Conservation (phyloP, 2,797 vertebrate genomes). For the Champsocephalus gunnari region DNA sequence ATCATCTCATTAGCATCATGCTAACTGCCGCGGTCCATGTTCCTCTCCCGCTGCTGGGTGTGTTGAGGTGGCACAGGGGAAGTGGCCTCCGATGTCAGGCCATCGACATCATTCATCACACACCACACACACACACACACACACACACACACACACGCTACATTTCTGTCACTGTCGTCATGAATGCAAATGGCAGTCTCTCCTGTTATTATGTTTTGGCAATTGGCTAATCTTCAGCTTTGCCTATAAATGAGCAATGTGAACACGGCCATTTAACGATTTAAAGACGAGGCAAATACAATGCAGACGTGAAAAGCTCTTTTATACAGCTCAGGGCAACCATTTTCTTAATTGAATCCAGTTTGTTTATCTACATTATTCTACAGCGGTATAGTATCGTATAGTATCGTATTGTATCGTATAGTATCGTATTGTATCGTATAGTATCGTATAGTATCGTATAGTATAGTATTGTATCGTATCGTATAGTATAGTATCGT, state of each 20-base stretch:
- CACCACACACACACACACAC: background rate
- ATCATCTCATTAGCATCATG: conserved; percentile 48
- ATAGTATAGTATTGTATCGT: too few relatives aligned
- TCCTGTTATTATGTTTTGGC: background rate
- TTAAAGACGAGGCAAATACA: too few relatives aligned
- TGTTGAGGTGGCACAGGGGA: conserved; percentile 27
- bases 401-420: too few relatives aligned
- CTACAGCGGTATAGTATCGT: too few relatives aligned
- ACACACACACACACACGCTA: background rate
- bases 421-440: too few relatives aligned
- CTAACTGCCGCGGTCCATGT: conserved; percentile 10
- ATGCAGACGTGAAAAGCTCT: too few relatives aligned
- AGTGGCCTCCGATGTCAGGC: conserved; percentile 45
- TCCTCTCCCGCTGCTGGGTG: conserved; percentile 14
- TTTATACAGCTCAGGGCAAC: conserved; percentile 11
- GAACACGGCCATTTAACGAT: too few relatives aligned
- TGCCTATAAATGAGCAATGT: background rate
- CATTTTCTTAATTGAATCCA: background rate
- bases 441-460: too few relatives aligned
- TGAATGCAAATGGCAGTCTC: conserved; percentile 38
- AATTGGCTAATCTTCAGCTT: background rate
- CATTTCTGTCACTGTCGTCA: conserved; percentile 27
- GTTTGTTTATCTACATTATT: background rate
- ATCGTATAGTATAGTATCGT: too few relatives aligned
- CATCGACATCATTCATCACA: conserved; percentile 55